Conservation (phyloP, 2,113 vertebrate genomes). For the Albula goreensis region DNA sequence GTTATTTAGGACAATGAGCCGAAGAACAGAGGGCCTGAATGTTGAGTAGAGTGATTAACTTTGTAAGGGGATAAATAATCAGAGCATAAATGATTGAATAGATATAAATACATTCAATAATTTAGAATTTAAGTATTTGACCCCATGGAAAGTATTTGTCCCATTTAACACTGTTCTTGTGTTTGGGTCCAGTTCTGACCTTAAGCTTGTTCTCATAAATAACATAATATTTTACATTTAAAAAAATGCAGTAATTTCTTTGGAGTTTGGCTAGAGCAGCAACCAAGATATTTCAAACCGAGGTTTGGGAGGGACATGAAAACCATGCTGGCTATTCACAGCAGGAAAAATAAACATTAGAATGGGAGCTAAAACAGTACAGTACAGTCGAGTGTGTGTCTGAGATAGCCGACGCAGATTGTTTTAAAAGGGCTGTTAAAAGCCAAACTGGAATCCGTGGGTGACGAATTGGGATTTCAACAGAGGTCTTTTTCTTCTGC, state of each 20-base stretch:
- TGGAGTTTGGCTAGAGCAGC: background rate
- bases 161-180: too few species aligned
- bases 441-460: background rate
- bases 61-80: background rate
- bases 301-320: background rate
- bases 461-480: background rate
- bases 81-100: too few species aligned
- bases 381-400: conserved; percentile 16
- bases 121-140: too few species aligned
- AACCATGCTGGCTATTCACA: background rate
- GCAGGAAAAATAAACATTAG: conserved; percentile 37
- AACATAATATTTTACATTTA: too few species aligned
- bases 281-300: background rate
- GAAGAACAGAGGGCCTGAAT: background rate
- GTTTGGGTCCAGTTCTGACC: too few species aligned
- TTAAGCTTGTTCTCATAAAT: too few species aligned
- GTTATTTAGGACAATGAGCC: background rate
- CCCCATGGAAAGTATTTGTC: too few species aligned
- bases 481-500: background rate
- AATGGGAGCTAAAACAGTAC: background rate
- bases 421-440: background rate
- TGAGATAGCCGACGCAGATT: background rate
- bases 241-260: background rate
- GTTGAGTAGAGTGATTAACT: background rate
- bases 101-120: too few species aligned